Evolutionary conservation across 1,140 invertebrate genomes (phyloP), one percentile per base, ranked within the genome.

Genomic region (Drosophila mayri): DNA sequence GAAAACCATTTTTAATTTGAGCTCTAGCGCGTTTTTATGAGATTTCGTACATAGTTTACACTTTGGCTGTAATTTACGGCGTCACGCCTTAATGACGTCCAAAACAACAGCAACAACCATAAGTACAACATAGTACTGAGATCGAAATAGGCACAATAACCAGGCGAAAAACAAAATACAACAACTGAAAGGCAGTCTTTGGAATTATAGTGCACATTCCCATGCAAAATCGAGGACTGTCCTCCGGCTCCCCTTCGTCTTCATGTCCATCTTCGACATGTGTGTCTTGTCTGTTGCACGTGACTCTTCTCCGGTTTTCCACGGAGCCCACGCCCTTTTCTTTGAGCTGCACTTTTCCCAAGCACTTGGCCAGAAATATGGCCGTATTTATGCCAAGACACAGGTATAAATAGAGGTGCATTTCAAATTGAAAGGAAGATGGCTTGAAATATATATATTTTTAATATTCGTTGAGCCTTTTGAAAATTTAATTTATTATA

Each of bases 1-100:
- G 77, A 81, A 84, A 85, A 85, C 77, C 75, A 61, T 85, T 82
- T 84, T 84, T 72, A 88, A 88, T 61, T 79, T 40, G 54, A 66
- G 59, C 76, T 38, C 76, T 55, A 41, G 52, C 49, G 55, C 59
- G 76, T 28, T 60, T 79, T 79, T 74, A 73, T 78, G 76, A 63
- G 75, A 78, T 78, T 65, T 79, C 62, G 47, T 66, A 71, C 38
- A 72, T 63, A 49, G 67, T 66, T 79, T 88, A 87, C 73, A 88
- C 80, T 90, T 90, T 84, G 81, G 64, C 10, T 55, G 52, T 81
- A 81, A 84, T 88, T 88, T 78, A 90, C 81, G 70, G 74, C 85
- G 85, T 88, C 75, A 88, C 85, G 85, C 81, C 81, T 88, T 88
- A 90, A 88, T 88, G 85, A 70, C 64, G 67, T 72, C 28, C 74